Conservation (phyloP, 1,140 invertebrate species). For the Trichomalopsis sarcophagae region DNA sequence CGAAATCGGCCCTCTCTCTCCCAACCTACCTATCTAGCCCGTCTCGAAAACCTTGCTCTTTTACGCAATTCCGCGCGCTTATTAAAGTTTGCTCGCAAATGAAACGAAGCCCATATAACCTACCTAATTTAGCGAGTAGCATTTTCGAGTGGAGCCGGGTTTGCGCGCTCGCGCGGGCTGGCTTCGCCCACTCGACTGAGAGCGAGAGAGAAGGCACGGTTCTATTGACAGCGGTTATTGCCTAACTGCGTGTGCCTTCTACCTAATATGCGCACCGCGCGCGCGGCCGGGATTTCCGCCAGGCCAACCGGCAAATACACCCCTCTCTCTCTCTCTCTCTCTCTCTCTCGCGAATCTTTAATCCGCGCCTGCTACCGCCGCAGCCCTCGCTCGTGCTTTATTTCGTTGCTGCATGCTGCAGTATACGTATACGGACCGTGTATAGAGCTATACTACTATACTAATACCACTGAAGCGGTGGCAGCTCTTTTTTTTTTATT, state of each 20-base stretch:
- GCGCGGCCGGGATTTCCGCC: conserved; percentile 67
- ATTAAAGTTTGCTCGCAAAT: conserved; percentile 77
- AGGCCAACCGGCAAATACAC: conserved; percentile 71
- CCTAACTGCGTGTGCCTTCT: conserved; percentile 74
- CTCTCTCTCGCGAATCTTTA: conserved; percentile 67
- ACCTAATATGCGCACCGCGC: conserved; percentile 73
- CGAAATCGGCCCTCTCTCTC: no score
- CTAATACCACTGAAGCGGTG: no score
- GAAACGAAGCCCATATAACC: conserved; percentile 77
- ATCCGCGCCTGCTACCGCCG: conserved; percentile 60
- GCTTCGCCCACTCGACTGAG: conserved; percentile 56
- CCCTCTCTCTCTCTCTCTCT: not conserved
- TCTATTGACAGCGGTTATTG: conserved; percentile 76
- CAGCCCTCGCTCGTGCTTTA: not conserved
- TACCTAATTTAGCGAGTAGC: conserved; percentile 77
- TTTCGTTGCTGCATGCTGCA: not conserved
- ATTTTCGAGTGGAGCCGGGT: conserved; percentile 72
- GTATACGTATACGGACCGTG: not conserved
- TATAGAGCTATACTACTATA: conserved; percentile 34
- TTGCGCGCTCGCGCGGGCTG: not conserved
- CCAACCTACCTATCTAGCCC: conserved; percentile 52
- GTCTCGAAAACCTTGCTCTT: conserved; percentile 76
- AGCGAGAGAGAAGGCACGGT: conserved; percentile 60
- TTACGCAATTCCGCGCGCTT: conserved; percentile 76
- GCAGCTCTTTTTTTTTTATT: conserved; percentile 49